Conservation (phyloP, 1,140 invertebrate genomes). For the Oryzaephilus surinamensis region DNA sequence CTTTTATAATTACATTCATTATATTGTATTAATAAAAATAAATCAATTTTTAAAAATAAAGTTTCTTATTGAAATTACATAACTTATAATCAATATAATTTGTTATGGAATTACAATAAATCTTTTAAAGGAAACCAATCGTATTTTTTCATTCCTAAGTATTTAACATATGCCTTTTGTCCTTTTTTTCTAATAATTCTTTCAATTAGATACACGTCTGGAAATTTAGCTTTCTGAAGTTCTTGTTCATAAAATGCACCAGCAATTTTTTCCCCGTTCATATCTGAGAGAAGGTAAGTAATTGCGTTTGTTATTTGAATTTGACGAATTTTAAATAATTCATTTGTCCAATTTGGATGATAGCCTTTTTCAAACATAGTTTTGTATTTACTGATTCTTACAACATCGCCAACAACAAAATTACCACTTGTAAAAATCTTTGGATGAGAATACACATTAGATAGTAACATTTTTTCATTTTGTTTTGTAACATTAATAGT, state of each 20-base stretch:
- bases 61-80: too few species aligned
- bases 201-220: slow-evolving; percentile 28
- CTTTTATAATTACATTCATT: too few species aligned
- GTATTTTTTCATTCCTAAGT: slow-evolving; percentile 20
- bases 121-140: too few species aligned
- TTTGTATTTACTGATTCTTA: slow-evolving; percentile 15
- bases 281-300: slow-evolving; percentile 18
- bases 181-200: slow-evolving; percentile 6
- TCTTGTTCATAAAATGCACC: slow-evolving; percentile 30
- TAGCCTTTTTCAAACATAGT: slow-evolving; percentile 27
- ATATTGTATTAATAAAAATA: too few species aligned
- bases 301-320: slow-evolving; percentile 18
- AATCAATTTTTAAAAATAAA: too few species aligned
- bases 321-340: slow-evolving; percentile 25
- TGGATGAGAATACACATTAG: neutral
- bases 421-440: neutral
- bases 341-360: slow-evolving; percentile 24
- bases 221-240: slow-evolving; percentile 19
- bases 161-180: slow-evolving; percentile 20
- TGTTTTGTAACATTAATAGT: neutral
- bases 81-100: too few species aligned
- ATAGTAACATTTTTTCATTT: neutral
- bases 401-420: slow-evolving; percentile 10
- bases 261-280: slow-evolving; percentile 11
- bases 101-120: too few species aligned